These are phyloP conservation scores for Zaprionus camerounensis DNA, from an alignment of 1,140 invertebrate genomes.

Conservation along the genomic window DNA sequence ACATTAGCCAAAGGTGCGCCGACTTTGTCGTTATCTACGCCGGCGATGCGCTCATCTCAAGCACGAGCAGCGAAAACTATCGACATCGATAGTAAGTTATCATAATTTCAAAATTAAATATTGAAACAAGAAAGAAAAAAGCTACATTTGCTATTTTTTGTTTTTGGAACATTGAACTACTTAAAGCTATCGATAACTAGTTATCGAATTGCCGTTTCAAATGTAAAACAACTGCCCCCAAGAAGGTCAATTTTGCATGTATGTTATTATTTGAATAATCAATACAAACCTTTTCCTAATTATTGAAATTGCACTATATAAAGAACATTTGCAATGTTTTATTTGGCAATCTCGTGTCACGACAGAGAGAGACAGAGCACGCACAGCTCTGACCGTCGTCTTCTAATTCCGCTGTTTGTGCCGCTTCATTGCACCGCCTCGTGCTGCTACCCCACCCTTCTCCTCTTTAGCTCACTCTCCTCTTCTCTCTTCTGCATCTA, in stretches of 20 bases:
- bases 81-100: background rate
- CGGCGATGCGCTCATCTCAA: constrained; percentile 22
- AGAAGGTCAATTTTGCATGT: background rate
- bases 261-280: background rate
- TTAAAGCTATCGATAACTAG: background rate
- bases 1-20: constrained; percentile 77
- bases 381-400: constrained; percentile 30
- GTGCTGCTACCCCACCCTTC: background rate
- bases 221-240: too few species aligned
- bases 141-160: background rate
- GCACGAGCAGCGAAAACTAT: constrained; percentile 5
- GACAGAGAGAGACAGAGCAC: background rate
- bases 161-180: too few species aligned
- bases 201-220: background rate
- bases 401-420: constrained; percentile 76
- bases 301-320: background rate
- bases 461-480: constrained; percentile 1
- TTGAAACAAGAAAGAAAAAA: background rate
- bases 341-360: constrained; percentile 25
- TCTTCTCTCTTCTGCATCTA: constrained; percentile 11
- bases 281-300: background rate
- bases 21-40: constrained; percentile 46
- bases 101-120: background rate
- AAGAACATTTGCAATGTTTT: background rate
- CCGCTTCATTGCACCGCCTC: constrained; percentile 64